phyloP scores from a whole-genome alignment of 2,797 vertebrate genomes.

The Neomorphus geoffroyi region DNA sequence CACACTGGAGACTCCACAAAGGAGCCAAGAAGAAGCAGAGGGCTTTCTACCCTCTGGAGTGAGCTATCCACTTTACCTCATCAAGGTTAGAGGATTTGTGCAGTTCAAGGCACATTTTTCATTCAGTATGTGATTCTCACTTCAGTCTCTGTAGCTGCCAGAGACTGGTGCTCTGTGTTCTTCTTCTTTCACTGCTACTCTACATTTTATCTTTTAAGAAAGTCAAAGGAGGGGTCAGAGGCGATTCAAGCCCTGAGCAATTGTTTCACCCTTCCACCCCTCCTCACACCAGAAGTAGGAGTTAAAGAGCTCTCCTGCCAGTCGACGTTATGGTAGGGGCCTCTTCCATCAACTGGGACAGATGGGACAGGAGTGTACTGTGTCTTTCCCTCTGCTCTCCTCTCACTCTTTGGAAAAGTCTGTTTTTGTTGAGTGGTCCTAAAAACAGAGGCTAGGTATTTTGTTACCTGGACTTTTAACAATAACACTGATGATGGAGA shows the following conservation, averaged over 20 bases:
- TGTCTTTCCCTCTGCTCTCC: background rate
- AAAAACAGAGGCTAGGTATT: background rate
- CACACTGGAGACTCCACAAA: rapidly evolving
- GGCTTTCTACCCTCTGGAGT: background rate
- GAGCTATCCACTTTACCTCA: background rate
- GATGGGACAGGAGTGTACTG: background rate
- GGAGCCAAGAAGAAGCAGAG: background rate
- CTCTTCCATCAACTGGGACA: background rate
- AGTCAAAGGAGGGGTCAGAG: background rate
- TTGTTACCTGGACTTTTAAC: background rate
- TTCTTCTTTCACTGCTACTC: background rate
- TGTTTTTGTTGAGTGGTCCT: background rate
- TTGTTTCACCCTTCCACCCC: background rate
- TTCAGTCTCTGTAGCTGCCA: background rate
- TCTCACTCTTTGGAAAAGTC: background rate
- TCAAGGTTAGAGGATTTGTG: background rate
- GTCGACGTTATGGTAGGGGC: background rate
- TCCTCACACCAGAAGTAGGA: background rate
- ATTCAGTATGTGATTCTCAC: background rate
- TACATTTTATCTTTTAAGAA: background rate
- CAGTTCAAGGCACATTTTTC: background rate
- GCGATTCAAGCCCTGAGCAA: background rate
- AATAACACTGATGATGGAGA: background rate
- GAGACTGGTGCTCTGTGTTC: background rate
- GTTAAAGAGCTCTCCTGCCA: background rate